Conservation (phyloP, 2,888 invertebrate genomes). For the Polyommatus iphigenia region DNA sequence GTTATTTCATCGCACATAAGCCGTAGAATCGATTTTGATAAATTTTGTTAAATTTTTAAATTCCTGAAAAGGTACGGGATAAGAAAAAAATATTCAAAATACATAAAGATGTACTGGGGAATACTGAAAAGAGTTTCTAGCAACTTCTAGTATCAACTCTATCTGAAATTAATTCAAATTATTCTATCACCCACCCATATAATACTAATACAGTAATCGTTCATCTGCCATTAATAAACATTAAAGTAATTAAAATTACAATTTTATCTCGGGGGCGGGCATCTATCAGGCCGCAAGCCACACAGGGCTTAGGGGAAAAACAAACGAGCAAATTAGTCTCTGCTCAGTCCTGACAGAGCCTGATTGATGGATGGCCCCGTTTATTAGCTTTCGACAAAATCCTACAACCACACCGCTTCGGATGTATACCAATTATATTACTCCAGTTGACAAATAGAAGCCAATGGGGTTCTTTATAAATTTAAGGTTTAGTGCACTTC, state of each 20-base stretch:
- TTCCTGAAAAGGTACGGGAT: too few relatives aligned
- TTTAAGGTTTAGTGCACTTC: background rate
- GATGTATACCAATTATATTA: conserved; percentile 18
- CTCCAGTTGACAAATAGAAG: conserved; percentile 10
- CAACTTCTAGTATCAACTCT: background rate
- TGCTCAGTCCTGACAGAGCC: conserved; percentile 65
- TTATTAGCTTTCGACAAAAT: conserved; percentile 61
- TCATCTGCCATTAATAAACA: conserved; percentile 27
- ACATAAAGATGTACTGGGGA: background rate
- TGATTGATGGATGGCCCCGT: conserved; percentile 73
- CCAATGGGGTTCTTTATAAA: background rate
- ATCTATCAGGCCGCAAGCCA: conserved; percentile 54
- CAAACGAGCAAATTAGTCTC: conserved; percentile 77
- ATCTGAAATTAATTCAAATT: background rate
- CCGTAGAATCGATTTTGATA: too few relatives aligned
- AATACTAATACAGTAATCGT: background rate
- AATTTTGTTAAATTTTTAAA: too few relatives aligned
- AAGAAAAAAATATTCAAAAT: too few relatives aligned
- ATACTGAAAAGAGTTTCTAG: background rate
- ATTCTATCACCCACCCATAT: background rate
- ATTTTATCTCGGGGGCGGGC: conserved; percentile 44
- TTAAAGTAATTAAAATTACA: conserved; percentile 29
- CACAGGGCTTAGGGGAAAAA: conserved; percentile 67
- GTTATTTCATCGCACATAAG: too few relatives aligned
- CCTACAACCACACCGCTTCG: conserved; percentile 40